A percentile compares a stretch with the other conserved stretches of the same genome.
Evolutionary conservation across 2,797 vertebrate genomes (phyloP).

Genomic region (Oceanodroma leucorhoa): DNA sequence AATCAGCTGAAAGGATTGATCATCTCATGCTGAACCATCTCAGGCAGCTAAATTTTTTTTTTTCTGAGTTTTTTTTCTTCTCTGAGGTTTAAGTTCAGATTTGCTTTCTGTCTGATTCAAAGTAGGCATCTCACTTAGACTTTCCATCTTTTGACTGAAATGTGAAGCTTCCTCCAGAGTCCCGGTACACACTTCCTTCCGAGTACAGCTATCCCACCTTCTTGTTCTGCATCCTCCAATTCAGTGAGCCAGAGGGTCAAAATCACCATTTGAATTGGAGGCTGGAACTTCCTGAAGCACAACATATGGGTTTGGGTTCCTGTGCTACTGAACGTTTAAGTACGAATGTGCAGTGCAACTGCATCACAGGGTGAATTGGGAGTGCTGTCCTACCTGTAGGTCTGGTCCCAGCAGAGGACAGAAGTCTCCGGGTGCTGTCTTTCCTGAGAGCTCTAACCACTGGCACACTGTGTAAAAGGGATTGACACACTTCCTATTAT

Average conservation of each 20-base stretch:
- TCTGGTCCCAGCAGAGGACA: not conserved
- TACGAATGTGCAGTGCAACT: rapidly evolving
- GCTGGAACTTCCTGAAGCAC: not conserved
- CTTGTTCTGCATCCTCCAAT: not conserved
- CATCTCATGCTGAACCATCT: not conserved
- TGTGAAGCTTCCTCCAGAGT: not conserved
- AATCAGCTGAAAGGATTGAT: not conserved
- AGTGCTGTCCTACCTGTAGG: not conserved
- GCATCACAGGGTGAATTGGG: rapidly evolving
- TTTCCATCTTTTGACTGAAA: not conserved
- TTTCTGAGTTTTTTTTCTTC: not conserved
- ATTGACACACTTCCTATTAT: not conserved
- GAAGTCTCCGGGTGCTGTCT: rapidly evolving
- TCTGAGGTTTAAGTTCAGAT: not conserved
- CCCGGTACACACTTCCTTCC: not conserved
- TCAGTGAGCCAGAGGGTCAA: not conserved
- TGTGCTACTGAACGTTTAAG: not conserved
- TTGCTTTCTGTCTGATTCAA: not conserved
- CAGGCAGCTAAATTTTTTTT: not conserved
- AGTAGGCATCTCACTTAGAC: not conserved
- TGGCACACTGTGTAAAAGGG: rapidly evolving
- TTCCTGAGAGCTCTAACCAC: not conserved
- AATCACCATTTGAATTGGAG: not conserved
- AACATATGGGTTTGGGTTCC: rapidly evolving
- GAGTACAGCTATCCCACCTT: not conserved